A percentile compares a stretch with the other conserved stretches of the same genome.
Conservation (phyloP, 2,113 vertebrate species). For the Gymnorhina tibicen region DNA sequence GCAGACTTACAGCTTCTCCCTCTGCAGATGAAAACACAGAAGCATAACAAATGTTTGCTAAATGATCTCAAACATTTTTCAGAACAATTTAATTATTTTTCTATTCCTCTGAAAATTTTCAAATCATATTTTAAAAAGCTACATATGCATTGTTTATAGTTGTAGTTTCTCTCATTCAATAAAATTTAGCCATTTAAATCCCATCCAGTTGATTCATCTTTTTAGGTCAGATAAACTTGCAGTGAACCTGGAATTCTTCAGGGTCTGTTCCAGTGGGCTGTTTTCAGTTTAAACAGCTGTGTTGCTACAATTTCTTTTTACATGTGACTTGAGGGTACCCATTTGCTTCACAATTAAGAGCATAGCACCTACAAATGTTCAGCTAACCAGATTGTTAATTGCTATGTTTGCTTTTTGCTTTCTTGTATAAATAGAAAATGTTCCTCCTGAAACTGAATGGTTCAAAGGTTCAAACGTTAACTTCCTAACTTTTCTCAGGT, state of each 20-base stretch:
- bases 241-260: not conserved
- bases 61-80: not conserved
- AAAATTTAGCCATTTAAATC: not conserved
- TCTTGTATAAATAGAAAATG: conserved; percentile 2
- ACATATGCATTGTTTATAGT: not conserved
- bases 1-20: not conserved
- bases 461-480: not conserved
- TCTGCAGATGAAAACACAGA: not conserved
- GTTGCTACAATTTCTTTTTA: conserved; percentile 21
- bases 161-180: not conserved
- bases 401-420: not conserved
- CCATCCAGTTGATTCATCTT: not conserved
- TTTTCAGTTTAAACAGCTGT: conserved; percentile 27
- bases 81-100: not conserved
- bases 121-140: not conserved
- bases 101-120: not conserved
- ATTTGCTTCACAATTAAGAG: conserved; percentile 26
- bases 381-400: conserved; percentile 54
- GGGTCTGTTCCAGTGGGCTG: not conserved
- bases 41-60: not conserved
- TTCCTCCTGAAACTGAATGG: not conserved
- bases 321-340: not conserved
- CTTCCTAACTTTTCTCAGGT: not conserved
- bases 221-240: not conserved
- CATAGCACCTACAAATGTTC: conserved; percentile 24